A percentile compares a stretch with the other conserved stretches of the same genome.
These are phyloP conservation scores for Rhinolophus ferrumequinum DNA, from an alignment of 2,113 vertebrate genomes.

Conservation along the genomic window DNA sequence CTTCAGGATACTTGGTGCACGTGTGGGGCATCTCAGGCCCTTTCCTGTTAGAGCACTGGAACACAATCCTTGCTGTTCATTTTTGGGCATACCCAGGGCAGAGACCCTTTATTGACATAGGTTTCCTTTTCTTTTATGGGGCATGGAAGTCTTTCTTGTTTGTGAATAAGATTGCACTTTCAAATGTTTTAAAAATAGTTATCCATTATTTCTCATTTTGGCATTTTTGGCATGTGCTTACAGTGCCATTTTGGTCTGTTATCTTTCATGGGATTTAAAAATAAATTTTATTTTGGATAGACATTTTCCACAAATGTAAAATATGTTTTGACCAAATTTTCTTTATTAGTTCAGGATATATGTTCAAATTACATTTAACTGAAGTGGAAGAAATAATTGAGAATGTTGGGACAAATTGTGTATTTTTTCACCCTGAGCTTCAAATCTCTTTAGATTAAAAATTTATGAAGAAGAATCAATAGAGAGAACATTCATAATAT, in stretches of 20 bases:
- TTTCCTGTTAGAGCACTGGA: neutral
- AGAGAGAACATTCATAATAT: neutral
- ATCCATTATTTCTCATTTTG: neutral
- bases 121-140: neutral
- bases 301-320: slow-evolving; percentile 1
- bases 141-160: neutral
- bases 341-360: slow-evolving; percentile 11
- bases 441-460: slow-evolving; percentile 5
- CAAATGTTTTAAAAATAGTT: slow-evolving; percentile 29
- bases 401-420: neutral
- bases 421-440: neutral
- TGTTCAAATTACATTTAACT: neutral
- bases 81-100: neutral
- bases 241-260: neutral
- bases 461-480: neutral
- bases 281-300: slow-evolving; percentile 34
- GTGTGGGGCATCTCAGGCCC: neutral
- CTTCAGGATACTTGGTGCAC: neutral
- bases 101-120: neutral
- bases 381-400: slow-evolving; percentile 29
- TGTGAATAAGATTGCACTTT: neutral
- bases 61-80: neutral
- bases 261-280: slow-evolving; percentile 31
- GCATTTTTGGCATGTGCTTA: neutral
- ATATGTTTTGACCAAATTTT: neutral